phyloP scores from a whole-genome alignment of 1,140 invertebrate genomes.

The Scaptomyza hsui region DNA sequence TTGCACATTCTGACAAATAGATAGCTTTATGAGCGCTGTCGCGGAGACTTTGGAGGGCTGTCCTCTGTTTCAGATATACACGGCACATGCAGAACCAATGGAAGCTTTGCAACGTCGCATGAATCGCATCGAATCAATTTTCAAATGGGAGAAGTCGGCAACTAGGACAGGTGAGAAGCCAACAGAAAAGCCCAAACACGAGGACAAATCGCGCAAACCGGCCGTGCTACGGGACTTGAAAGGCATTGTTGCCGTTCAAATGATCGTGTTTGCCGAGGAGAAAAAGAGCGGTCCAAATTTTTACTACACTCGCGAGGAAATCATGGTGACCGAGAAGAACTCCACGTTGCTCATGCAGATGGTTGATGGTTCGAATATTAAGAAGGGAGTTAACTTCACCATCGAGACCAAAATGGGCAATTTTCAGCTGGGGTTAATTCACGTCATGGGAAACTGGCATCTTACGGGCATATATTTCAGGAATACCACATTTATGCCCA shows the following conservation, averaged over 20 bases:
- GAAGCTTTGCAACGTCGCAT: conserved; percentile 16
- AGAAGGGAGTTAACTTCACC: conserved; percentile 9
- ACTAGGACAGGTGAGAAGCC: neutral
- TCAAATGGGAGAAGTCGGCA: too few relatives aligned
- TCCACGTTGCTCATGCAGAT: neutral
- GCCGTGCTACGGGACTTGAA: neutral
- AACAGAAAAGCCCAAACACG: neutral
- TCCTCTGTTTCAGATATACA: conserved; percentile 50
- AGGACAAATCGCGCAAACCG: neutral
- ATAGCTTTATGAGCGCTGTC: conserved; percentile 30
- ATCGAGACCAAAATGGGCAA: neutral
- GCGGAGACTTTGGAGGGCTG: conserved; percentile 22
- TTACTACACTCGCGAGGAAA: neutral
- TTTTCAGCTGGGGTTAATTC: conserved; percentile 2
- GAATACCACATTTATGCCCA: neutral
- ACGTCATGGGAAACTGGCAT: conserved; percentile 34
- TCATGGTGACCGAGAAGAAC: neutral
- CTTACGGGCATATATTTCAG: neutral
- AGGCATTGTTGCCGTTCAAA: neutral
- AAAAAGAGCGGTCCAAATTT: rapidly evolving
- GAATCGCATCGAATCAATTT: neutral
- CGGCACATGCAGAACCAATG: conserved; percentile 31
- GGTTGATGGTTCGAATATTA: neutral
- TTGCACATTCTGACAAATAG: neutral
- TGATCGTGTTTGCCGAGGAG: conserved; percentile 32